These are phyloP conservation scores for Cantharis rufa DNA, from an alignment of 2,888 invertebrate genomes.

Conservation along the genomic window DNA sequence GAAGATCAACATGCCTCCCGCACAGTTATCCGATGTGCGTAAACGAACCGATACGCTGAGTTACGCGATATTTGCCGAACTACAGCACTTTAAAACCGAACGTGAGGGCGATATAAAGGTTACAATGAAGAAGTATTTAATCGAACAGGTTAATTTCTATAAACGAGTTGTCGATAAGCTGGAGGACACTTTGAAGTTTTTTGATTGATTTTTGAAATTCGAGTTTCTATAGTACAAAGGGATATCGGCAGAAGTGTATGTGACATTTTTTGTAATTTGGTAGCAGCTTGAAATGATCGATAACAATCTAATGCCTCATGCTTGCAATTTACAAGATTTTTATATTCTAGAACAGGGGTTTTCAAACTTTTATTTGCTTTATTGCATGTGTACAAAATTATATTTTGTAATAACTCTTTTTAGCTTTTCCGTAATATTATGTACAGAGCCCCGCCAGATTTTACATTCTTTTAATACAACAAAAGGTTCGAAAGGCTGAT, in stretches of 20 bases:
- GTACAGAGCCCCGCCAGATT: not conserved
- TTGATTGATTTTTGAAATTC: slow-evolving; percentile 10
- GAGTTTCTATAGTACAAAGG: not conserved
- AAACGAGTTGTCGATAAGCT: slow-evolving; percentile 78
- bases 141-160: slow-evolving; percentile 91
- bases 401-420: not conserved
- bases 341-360: not conserved
- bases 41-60: slow-evolving; percentile 89
- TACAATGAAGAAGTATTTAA: slow-evolving; percentile 84
- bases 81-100: slow-evolving; percentile 89
- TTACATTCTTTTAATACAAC: not conserved
- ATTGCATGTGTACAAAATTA: not conserved
- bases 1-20: slow-evolving; percentile 78
- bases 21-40: slow-evolving; percentile 78
- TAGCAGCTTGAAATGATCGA: not conserved
- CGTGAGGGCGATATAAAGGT: slow-evolving; percentile 82
- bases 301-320: not conserved
- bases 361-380: not conserved
- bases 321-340: not conserved
- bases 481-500: not conserved
- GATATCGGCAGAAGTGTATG: not conserved
- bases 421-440: not conserved
- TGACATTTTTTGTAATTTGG: not conserved
- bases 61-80: slow-evolving; percentile 91
- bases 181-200: slow-evolving; percentile 61